phyloP scores from a whole-genome alignment of 2,797 vertebrate species.

The Furcifer pardalis region DNA sequence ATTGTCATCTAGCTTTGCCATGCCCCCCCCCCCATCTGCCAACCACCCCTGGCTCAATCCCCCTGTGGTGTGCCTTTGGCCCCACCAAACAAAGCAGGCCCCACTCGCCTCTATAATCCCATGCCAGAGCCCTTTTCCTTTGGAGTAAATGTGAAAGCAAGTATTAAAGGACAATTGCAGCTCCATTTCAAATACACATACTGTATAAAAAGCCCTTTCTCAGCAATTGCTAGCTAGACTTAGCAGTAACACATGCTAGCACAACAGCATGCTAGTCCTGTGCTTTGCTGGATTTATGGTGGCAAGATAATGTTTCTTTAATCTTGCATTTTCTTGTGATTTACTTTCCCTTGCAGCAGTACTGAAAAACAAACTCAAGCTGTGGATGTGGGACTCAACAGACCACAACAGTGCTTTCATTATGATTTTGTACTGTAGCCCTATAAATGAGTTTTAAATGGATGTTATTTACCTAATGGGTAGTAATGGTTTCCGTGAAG shows the following conservation, averaged over 20 bases:
- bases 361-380: conserved; percentile 40
- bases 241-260: conserved; percentile 26
- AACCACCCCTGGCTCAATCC: too few species aligned
- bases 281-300: conserved; percentile 48
- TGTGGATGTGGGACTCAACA: conserved; percentile 25
- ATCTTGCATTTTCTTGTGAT: conserved; percentile 11
- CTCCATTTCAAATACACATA: conserved; percentile 28
- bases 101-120: background rate
- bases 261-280: conserved; percentile 20
- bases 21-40: too few species aligned
- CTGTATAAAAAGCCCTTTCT: conserved; percentile 14
- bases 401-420: conserved; percentile 35
- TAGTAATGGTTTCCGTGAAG: conserved; percentile 47
- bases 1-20: too few species aligned
- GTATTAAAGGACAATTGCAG: conserved; percentile 37
- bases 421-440: conserved; percentile 32
- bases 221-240: conserved; percentile 22
- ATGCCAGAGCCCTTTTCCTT: background rate
- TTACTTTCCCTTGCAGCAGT: conserved; percentile 36
- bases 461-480: conserved; percentile 42
- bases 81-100: too few species aligned
- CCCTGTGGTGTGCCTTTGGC: too few species aligned
- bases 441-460: conserved; percentile 46
- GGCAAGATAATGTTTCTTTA: conserved; percentile 47
- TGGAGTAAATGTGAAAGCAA: conserved; percentile 22